Evolutionary conservation across 2,888 invertebrate genomes (phyloP), one percentile per base, ranked within the genome.

Genomic region (Heliconius cydno): DNA sequence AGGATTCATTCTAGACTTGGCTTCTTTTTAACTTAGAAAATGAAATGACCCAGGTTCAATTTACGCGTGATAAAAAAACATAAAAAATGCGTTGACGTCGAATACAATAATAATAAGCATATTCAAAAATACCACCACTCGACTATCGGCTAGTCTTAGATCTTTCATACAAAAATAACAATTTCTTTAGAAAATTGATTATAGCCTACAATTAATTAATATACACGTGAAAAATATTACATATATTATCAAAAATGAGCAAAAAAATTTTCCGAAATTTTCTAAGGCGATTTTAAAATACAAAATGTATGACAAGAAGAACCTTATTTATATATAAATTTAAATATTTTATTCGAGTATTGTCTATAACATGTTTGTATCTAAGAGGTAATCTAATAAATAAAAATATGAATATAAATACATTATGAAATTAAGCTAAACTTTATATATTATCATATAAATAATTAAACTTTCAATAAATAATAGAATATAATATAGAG

Each of bases 161-260:
- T 13, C 6, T 70, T 67, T 71, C 77, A 77, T 77, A 77, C 19
- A 77, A 77, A 77, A 77, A 77, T 77, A 77, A 77, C 63, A 71
- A 77, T 70, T 77, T 70, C 25, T n/a, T 63, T 77, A 77, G 28
- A 66, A 63, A 73, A 73, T 73, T n/a, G 73, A 73, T n/a, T 57
- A 34, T 34, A 57, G 13, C n/a, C 34, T 73, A 68, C n/a, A 41
- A 68, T 25, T n/a, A 67, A 68, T n/a, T n/a, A 67, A 68, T n/a
- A 41, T 68, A 68, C 15, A 68, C 68, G 38, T 68, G 38, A 41
- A 73, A 73, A 34, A 57, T 57, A 52, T 30, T n/a, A 57, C 13
- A n/a, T 12, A 57, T 57, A 70, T 57, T 57, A 46, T 46, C 34
- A 73, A 60, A 72, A 34, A 73, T 34, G 34, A 73, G 30, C 72